Percentiles rank a stretch among this genome's conserved stretches.
Evolutionary conservation across 2,113 vertebrate genomes (phyloP).

Genomic region (Equus quagga): DNA sequence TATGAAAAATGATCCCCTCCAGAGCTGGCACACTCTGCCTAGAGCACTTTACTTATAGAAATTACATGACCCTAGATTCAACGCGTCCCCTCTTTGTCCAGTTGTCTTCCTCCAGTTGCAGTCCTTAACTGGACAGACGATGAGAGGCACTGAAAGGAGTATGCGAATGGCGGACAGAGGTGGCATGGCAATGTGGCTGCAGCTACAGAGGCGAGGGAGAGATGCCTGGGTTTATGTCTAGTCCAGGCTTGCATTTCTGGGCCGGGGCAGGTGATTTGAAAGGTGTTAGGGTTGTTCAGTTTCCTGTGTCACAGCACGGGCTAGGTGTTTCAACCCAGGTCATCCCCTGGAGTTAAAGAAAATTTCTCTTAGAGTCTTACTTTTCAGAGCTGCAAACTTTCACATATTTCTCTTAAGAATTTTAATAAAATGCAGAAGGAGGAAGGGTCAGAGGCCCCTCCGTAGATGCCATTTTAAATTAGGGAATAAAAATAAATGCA

Average conservation of each 20-base stretch:
- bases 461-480: not conserved
- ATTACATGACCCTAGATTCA: not conserved
- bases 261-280: not conserved
- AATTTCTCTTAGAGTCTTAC: not conserved
- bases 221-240: not conserved
- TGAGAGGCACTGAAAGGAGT: not conserved
- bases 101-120: not conserved
- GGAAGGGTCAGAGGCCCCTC: not conserved
- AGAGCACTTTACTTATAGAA: not conserved
- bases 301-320: not conserved
- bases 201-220: not conserved
- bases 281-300: not conserved
- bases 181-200: not conserved
- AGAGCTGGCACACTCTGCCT: not conserved
- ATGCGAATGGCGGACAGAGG: not conserved
- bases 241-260: not conserved
- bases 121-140: not conserved
- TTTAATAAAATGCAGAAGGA: not conserved
- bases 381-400: not conserved
- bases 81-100: not conserved
- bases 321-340: not conserved
- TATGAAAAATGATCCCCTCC: not conserved
- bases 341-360: not conserved
- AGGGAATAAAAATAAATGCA: not conserved
- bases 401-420: not conserved